A percentile compares a stretch with the other conserved stretches of the same genome.
These are phyloP conservation scores for Prinia subflava DNA, from an alignment of 2,113 vertebrate genomes.

Conservation along the genomic window DNA sequence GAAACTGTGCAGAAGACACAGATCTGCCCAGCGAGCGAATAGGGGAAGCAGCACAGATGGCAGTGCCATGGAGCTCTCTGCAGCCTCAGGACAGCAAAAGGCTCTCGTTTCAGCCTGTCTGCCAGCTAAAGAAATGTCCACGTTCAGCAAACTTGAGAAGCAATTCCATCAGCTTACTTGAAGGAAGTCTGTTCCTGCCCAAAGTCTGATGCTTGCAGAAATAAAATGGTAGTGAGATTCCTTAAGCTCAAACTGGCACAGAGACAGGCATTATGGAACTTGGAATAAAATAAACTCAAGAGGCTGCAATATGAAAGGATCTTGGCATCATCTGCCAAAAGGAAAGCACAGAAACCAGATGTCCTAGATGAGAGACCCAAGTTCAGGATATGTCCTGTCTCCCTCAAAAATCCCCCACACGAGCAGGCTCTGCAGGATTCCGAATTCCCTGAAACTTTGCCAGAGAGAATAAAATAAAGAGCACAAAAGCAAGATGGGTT, in stretches of 20 bases:
- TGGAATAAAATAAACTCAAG: slow-evolving; percentile 1
- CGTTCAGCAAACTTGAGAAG: neutral
- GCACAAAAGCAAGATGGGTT: neutral
- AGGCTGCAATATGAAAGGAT: neutral
- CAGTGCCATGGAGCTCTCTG: neutral
- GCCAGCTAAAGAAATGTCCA: neutral
- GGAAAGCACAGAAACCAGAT: slow-evolving; percentile 31
- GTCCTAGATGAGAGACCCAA: neutral
- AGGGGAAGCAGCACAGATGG: neutral
- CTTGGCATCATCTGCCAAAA: slow-evolving; percentile 13
- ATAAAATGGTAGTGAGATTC: neutral
- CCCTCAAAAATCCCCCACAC: neutral
- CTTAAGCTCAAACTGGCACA: slow-evolving; percentile 19
- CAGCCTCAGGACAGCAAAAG: neutral
- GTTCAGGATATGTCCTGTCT: neutral
- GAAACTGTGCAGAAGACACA: neutral
- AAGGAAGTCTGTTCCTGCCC: neutral
- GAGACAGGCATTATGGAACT: neutral
- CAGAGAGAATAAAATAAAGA: neutral
- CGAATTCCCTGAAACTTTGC: neutral
- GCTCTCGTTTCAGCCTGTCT: neutral
- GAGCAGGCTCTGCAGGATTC: neutral
- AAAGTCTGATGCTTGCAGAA: neutral
- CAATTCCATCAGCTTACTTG: neutral
- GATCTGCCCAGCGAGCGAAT: neutral